Conservation (phyloP, 1,140 invertebrate species). For the Leptinotarsa undecemlineata region DNA sequence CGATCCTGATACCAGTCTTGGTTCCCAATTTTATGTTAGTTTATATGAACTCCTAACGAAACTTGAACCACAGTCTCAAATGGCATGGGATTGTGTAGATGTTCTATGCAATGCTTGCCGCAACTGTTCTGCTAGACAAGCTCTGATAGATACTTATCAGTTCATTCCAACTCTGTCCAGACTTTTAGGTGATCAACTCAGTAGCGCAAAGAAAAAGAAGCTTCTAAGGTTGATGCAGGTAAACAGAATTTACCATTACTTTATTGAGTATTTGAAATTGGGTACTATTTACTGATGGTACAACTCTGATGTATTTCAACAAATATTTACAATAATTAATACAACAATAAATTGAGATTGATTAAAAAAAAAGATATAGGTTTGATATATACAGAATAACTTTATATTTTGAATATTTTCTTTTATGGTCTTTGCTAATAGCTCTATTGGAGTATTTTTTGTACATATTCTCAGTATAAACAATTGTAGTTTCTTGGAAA, state of each 20-base stretch:
- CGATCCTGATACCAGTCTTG: conserved; percentile 57
- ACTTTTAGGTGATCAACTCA: conserved; percentile 60
- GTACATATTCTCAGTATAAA: too few relatives aligned
- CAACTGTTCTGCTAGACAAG: conserved; percentile 62
- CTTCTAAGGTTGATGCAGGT: conserved; percentile 62
- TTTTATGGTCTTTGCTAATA: too few relatives aligned
- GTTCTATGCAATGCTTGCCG: conserved; percentile 64
- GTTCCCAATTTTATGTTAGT: conserved; percentile 60
- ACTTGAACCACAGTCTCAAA: conserved; percentile 49
- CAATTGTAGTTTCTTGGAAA: too few relatives aligned
- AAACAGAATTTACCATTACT: conserved; percentile 14
- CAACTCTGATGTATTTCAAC: too few relatives aligned
- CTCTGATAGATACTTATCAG: conserved; percentile 69
- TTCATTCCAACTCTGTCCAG: conserved; percentile 67
- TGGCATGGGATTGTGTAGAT: conserved; percentile 64
- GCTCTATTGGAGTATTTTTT: too few relatives aligned
- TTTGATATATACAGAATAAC: too few relatives aligned
- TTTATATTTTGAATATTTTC: too few relatives aligned
- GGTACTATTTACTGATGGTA: too few relatives aligned
- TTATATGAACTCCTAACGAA: conserved; percentile 57
- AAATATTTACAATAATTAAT: too few relatives aligned
- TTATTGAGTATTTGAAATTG: too few relatives aligned
- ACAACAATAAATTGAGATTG: too few relatives aligned
- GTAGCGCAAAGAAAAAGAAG: conserved; percentile 60
- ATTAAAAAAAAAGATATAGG: too few relatives aligned